Evolutionary conservation across 2,888 invertebrate species (phyloP), one percentile per base, ranked within the genome.

Genomic region (Alloplasta piceator): DNA sequence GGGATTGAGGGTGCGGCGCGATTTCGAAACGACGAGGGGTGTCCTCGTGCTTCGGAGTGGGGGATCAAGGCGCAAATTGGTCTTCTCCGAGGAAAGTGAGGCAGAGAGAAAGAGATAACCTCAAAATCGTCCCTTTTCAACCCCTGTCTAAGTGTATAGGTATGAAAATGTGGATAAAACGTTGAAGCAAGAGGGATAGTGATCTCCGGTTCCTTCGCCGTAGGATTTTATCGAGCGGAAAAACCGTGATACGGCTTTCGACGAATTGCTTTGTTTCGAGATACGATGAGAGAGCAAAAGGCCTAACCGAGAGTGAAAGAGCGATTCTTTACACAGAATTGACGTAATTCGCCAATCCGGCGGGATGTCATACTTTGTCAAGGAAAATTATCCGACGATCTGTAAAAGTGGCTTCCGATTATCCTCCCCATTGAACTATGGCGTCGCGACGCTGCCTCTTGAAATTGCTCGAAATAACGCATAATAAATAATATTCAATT

Each of bases 201-300:
- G 60, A 41, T 55, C 26, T 48, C 48, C 55, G 36, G 50, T 58
- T 58, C 12, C 58, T 26, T 26, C 68, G 64, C 63, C 63, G 60
- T 66, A 56, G 72, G 73, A 84, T 80, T 82, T 80, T 84, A 84
- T 84, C 78, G 80, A 71, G 80, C 80, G 78, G 76, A 84, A 82
- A 26, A 70, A 72, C 76, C 58, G 72, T 80, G 83, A 80, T 78
- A 78, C 74, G 76, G 26, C 67, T 80, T 72, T 74, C 76, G 70
- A 72, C 70, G 76, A 78, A 82, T 80, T 71, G 80, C 68, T 68
- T 58, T 48, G 58, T 75, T 26, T 75, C 71, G 70, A 63, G 36
- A 48, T 48, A 6, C 46, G 38, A 43, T 7, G 41, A 50, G 26
- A 3, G 58, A 60, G 50, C 26, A 4, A 55, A n/a, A 16, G 6